A percentile compares a stretch with the other conserved stretches of the same genome.
Conservation (phyloP, 2,113 vertebrate genomes). For the Antennarius striatus region DNA sequence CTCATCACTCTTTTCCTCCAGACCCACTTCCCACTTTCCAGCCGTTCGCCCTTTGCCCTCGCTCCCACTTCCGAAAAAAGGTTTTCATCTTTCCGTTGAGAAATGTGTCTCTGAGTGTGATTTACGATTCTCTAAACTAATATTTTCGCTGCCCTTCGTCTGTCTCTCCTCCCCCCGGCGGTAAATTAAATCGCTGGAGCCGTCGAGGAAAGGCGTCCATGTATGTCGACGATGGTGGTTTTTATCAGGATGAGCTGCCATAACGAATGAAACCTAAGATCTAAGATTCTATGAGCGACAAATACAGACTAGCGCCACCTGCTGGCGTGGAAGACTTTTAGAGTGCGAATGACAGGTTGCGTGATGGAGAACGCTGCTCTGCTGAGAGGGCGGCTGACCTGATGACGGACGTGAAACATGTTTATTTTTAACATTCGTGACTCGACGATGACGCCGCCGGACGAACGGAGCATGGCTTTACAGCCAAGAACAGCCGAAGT, state of each 20-base stretch:
- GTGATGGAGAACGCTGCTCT: background rate
- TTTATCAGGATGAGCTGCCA: too few species aligned
- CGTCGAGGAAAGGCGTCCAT: too few species aligned
- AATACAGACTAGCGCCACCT: too few species aligned
- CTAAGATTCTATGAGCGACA: too few species aligned
- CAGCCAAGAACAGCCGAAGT: background rate
- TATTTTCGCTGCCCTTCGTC: background rate
- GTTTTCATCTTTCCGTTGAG: background rate
- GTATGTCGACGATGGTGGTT: too few species aligned
- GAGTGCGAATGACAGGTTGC: background rate
- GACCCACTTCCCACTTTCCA: constrained; percentile 1
- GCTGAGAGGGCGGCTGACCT: background rate
- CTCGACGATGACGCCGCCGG: constrained; percentile 4
- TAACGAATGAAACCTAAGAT: too few species aligned
- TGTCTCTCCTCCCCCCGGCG: background rate
- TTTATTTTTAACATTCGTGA: constrained; percentile 16
- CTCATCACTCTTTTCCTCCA: too few species aligned
- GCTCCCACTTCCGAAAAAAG: background rate
- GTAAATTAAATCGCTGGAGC: too few species aligned
- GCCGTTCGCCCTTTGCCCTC: constrained; percentile 2
- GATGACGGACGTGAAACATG: background rate
- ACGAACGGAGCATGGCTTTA: constrained; percentile 4
- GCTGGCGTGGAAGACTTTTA: too few species aligned
- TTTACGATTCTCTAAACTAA: background rate
- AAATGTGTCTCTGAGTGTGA: background rate